A percentile compares a stretch with the other conserved stretches of the same genome.
Evolutionary conservation across 2,113 vertebrate genomes (phyloP).

Genomic region (Callionymus lyra): DNA sequence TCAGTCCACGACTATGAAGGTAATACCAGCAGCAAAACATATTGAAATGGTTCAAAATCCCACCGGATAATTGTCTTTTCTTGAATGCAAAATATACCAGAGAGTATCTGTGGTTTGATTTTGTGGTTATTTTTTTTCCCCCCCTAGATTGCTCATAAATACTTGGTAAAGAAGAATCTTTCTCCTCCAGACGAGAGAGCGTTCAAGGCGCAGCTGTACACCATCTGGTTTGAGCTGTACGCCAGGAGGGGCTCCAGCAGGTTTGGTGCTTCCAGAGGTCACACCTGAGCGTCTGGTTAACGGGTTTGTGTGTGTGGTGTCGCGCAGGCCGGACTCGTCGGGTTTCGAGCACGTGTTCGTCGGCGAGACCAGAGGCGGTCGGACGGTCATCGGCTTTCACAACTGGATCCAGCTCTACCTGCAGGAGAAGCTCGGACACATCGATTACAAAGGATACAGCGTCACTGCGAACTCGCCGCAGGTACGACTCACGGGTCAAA

Average conservation of each 20-base stretch:
- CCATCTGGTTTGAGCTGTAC: slow-evolving; percentile 74
- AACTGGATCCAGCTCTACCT: slow-evolving; percentile 77
- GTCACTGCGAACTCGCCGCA: slow-evolving; percentile 54
- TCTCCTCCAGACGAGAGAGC: slow-evolving; percentile 49
- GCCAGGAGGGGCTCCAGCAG: slow-evolving; percentile 67
- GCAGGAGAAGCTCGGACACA: slow-evolving; percentile 72
- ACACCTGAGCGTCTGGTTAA: not conserved
- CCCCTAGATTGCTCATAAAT: slow-evolving; percentile 67
- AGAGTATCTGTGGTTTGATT: too few species aligned
- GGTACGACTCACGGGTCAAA: slow-evolving; percentile 45
- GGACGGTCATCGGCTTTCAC: slow-evolving; percentile 72
- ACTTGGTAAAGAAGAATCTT: slow-evolving; percentile 63
- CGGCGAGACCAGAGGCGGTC: slow-evolving; percentile 67
- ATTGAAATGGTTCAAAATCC: not conserved
- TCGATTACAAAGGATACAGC: slow-evolving; percentile 73
- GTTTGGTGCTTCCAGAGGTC: slow-evolving; percentile 43
- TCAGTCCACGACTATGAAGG: slow-evolving; percentile 69
- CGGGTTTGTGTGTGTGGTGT: not conserved
- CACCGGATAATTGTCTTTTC: not conserved
- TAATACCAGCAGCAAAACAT: slow-evolving; percentile 18
- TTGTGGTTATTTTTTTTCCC: slow-evolving; percentile 1
- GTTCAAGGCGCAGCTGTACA: slow-evolving; percentile 72
- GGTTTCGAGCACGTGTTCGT: slow-evolving; percentile 77
- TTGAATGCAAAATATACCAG: too few species aligned
- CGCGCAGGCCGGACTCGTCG: slow-evolving; percentile 68